Evolutionary conservation across 2,888 invertebrate genomes (phyloP), one percentile per base, ranked within the genome.

Genomic region (Aspidiotus rigidus): DNA sequence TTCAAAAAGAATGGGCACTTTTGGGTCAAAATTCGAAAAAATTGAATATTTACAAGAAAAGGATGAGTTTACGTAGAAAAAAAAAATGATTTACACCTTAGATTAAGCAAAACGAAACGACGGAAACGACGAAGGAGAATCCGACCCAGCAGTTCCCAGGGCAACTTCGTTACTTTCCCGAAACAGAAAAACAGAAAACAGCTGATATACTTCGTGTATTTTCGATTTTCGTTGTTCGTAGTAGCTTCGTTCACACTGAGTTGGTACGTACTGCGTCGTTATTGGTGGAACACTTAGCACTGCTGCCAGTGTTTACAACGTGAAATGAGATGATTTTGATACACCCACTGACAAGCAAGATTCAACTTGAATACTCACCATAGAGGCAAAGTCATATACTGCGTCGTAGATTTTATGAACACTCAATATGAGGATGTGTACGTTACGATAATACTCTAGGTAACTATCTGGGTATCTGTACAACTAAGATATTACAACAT

Each of bases 121-220:
- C 59, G 59, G 28, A 59, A 28, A 17, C n/a, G 28, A 28, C 28
- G 28, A 28, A 28, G 28, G 28, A 28, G 28, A 28, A 28, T 28
- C 28, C 28, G 28, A 28, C 28, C 28, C 28, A 28, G 28, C 28
- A 28, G 28, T 28, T 28, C 28, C 28, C 28, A 28, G 28, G 28
- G 28, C 28, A 28, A 28, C 28, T 28, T 28, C 5, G 28, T 5
- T 28, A 28, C 28, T 28, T 28, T 28, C 28, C 28, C 28, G 28
- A 28, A 28, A 28, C 67, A 42, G 59, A 67, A 57, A 28, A 49
- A 53, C 59, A 60, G 60, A 59, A 16, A 57, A 67, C 67, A 67
- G 67, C 67, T 67, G 67, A 67, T 59, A 28, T 56, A n/a, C 28
- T 64, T 55, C 17, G 59, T 17, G 17, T 59, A 49, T 39, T 54